Evolutionary conservation across 2,113 vertebrate species (phyloP).

Genomic region (Haplochromis burtoni): DNA sequence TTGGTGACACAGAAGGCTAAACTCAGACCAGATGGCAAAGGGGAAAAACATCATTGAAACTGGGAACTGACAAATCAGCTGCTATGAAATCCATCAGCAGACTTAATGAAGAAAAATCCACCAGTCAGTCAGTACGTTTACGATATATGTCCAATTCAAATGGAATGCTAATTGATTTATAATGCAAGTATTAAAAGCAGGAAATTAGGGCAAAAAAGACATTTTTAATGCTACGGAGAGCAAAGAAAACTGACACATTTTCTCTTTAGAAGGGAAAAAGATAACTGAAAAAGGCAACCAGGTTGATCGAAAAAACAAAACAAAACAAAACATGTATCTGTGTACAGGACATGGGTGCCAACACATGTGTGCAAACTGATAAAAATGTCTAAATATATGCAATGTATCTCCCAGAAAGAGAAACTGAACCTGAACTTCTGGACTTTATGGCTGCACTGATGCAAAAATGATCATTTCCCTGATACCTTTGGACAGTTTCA

Average conservation of each 20-base stretch:
- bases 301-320: background rate
- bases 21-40: slow-evolving; percentile 50
- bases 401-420: background rate
- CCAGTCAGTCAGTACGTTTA: background rate
- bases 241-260: background rate
- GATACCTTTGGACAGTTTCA: background rate
- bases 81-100: slow-evolving; percentile 20
- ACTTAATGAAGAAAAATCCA: slow-evolving; percentile 8
- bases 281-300: background rate
- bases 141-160: background rate
- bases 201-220: background rate
- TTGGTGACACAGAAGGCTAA: slow-evolving; percentile 29
- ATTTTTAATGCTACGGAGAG: background rate
- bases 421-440: background rate
- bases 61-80: slow-evolving; percentile 41
- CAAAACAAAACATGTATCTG: background rate
- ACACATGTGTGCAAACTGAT: background rate
- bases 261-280: background rate
- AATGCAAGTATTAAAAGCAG: background rate
- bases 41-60: background rate
- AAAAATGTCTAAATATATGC: too few relatives aligned
- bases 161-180: background rate
- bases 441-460: background rate
- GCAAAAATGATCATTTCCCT: background rate
- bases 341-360: background rate